A percentile compares a stretch with the other conserved stretches of the same genome.
Evolutionary conservation across 1,140 invertebrate species (phyloP).

Genomic region (Vanessa tameamea): DNA sequence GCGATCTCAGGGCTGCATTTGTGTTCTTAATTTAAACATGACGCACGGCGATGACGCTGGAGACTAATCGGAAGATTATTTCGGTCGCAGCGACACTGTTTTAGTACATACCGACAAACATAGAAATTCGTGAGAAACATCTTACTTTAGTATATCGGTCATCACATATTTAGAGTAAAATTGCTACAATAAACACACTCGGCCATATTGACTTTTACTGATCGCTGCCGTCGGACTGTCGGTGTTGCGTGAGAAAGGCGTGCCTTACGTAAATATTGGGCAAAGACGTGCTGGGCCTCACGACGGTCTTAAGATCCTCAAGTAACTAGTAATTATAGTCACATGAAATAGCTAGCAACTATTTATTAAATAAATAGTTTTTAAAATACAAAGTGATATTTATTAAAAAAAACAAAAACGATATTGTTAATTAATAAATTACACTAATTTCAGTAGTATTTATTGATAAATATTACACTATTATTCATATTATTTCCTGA

Average conservation of each 20-base stretch:
- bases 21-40: conserved; percentile 56
- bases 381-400: no score
- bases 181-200: conserved; percentile 66
- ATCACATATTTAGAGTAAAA: conserved; percentile 42
- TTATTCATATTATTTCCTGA: no score
- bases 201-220: conserved; percentile 61
- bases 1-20: conserved; percentile 16
- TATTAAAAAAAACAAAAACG: no score
- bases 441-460: no score
- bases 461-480: no score
- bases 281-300: conserved; percentile 14
- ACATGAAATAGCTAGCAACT: background rate
- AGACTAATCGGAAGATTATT: conserved; percentile 53
- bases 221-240: conserved; percentile 43
- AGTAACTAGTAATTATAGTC: background rate
- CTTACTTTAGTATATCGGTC: conserved; percentile 31
- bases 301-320: conserved; percentile 5
- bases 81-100: conserved; percentile 47
- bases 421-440: no score
- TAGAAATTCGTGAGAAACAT: conserved; percentile 43
- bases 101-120: conserved; percentile 38
- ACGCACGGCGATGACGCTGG: conserved; percentile 55
- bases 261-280: conserved; percentile 67
- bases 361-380: background rate
- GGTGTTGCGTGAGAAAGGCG: conserved; percentile 62